Base-by-base conservation (phyloP, 2,113 vertebrate species). In the Tyto alba region DNA sequence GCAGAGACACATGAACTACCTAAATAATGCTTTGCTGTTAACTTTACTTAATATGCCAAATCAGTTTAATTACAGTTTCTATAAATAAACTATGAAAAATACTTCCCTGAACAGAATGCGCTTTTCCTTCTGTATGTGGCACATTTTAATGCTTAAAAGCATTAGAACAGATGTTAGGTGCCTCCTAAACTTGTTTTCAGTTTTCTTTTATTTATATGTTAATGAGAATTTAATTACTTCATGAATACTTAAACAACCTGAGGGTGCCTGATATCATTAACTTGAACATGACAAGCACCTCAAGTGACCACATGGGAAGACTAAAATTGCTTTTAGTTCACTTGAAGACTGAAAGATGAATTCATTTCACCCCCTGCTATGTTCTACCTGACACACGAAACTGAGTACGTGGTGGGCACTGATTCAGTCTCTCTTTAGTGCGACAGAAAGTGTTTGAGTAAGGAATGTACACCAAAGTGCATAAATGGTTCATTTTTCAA, bases 191-290 rank as follows among this genome's bases (percentile, higher is more conserved):
- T 98, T 98, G 97, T 98, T 98, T 98, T 97, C 97, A 92, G 97
- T 98, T 98, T 98, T 98, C 98, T 98, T 98, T 98, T 98, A 98
- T 98, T 98, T 98, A 98, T 98, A 98, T 98, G 98, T 98, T 98
- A 99, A 99, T 99, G 98, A 98, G 98, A 98, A 98, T 98, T 98
- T 99, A 98, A 98, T 99, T 98, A 98, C 98, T 98, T 98, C 96
- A 98, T 98, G 98, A 98, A 98, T 98, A 98, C 98, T 98, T 98
- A 98, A 98, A 98, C 98, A 98, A 98, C 98, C 98, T 98, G 97
- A 98, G 98, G 97, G 97, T 98, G 98, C 97, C 98, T 98, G 98
- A 98, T 98, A 98, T 98, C 98, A 98, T 98, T 98, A 98, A 96
- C 97, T 97, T 96, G 97, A 98, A 98, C 98, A 98, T 98, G 98